Conservation (phyloP, 2,888 invertebrate species). For the Phragmatobia fuliginosa region DNA sequence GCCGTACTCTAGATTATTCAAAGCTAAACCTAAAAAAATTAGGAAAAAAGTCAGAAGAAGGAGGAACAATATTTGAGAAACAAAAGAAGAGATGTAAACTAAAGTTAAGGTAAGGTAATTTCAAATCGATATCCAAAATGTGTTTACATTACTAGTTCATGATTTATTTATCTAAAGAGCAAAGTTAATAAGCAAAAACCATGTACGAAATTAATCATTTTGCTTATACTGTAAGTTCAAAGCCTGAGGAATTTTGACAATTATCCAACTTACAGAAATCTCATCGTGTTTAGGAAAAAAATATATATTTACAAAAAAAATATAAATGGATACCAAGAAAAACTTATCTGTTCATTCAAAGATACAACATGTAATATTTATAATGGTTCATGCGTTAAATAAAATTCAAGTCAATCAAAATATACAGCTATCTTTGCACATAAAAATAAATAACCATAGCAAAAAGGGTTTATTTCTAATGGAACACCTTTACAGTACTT, state of each 20-base stretch:
- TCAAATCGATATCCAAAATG: not conserved
- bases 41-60: no score
- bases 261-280: not conserved
- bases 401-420: constrained; percentile 31
- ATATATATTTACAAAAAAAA: not conserved
- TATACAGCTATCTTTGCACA: constrained; percentile 13
- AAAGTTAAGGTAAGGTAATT: no score
- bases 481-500: constrained; percentile 35
- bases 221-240: not conserved
- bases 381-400: constrained; percentile 17
- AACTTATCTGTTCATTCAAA: not conserved
- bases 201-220: not conserved
- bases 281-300: not conserved
- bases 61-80: no score
- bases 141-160: not conserved
- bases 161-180: not conserved
- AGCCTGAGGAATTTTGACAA: not conserved
- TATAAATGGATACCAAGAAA: not conserved
- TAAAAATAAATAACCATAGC: constrained; percentile 24
- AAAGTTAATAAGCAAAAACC: not conserved
- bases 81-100: no score
- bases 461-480: constrained; percentile 35
- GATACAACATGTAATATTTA: constrained; percentile 8
- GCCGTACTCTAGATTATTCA: no score
- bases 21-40: no score